These are phyloP conservation scores for Dyspetes luteomarginatus DNA, from an alignment of 2,888 invertebrate genomes.

Conservation along the genomic window DNA sequence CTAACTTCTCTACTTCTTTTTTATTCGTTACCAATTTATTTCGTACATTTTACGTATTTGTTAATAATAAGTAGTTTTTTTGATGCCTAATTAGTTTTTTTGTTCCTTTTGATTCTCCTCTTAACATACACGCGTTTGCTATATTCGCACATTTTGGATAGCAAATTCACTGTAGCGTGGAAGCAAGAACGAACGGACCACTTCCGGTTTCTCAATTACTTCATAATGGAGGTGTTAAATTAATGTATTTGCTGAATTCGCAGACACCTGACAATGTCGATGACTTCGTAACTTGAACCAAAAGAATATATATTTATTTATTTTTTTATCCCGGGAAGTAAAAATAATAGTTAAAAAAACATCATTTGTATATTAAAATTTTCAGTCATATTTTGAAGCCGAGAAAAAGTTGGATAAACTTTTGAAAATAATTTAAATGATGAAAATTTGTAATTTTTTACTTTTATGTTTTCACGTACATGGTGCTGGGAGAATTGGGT, in stretches of 20 bases:
- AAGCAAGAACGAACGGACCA: background rate
- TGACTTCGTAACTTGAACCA: background rate
- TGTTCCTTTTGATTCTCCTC: slow-evolving; percentile 11
- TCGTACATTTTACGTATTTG: slow-evolving; percentile 51
- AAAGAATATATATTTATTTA: background rate
- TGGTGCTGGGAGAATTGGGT: too few relatives aligned
- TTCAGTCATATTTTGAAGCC: too few relatives aligned
- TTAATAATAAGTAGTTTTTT: background rate
- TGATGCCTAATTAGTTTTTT: slow-evolving; percentile 35
- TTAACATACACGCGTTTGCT: background rate
- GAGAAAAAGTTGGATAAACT: too few relatives aligned
- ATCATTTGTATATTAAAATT: slow-evolving; percentile 26
- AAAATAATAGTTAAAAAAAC: slow-evolving; percentile 18
- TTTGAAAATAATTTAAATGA: too few relatives aligned
- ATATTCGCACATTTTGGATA: background rate
- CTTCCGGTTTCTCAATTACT: background rate
- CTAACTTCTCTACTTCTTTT: background rate
- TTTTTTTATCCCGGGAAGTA: slow-evolving; percentile 8
- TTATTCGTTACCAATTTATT: slow-evolving; percentile 48
- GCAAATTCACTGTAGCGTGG: background rate
- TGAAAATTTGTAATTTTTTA: too few relatives aligned
- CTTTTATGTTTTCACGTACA: too few relatives aligned
- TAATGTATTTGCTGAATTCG: background rate
- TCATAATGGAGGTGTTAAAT: background rate
- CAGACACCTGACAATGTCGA: too few relatives aligned